Percentiles rank a stretch among this genome's conserved stretches.
These are phyloP conservation scores for Tapera naevia DNA, from an alignment of 2,797 vertebrate species.

Conservation along the genomic window DNA sequence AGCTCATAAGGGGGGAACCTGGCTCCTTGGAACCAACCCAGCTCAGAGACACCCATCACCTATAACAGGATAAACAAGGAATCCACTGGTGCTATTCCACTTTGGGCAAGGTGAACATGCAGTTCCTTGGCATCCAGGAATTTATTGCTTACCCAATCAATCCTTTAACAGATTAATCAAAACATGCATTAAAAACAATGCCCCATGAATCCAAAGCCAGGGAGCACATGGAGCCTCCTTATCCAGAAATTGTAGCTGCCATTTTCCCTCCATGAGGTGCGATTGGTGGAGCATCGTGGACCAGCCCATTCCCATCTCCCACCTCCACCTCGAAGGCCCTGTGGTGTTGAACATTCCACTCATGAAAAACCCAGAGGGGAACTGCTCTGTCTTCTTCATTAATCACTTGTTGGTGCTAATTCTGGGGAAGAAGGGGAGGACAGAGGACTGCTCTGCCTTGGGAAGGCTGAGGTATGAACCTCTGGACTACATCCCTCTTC, in stretches of 20 bases:
- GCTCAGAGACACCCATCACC: accelerated
- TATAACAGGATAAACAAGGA: accelerated
- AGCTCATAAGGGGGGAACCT: accelerated
- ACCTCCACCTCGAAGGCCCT: accelerated
- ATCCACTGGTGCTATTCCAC: neutral
- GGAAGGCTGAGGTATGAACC: too few relatives aligned
- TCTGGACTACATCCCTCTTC: too few relatives aligned
- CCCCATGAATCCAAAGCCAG: neutral
- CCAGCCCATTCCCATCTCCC: neutral
- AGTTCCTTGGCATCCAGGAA: accelerated
- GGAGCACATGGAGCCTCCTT: too few relatives aligned
- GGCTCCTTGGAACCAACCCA: accelerated
- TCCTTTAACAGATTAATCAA: neutral
- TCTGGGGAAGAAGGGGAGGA: too few relatives aligned
- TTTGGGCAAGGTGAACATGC: accelerated
- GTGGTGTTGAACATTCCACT: too few relatives aligned
- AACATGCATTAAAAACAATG: accelerated
- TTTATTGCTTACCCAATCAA: neutral
- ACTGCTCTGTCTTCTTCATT: too few relatives aligned
- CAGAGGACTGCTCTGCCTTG: too few relatives aligned
- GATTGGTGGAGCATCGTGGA: neutral
- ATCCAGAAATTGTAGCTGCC: neutral
- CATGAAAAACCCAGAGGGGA: too few relatives aligned
- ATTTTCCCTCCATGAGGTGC: neutral
- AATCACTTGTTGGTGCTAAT: too few relatives aligned